A percentile compares a stretch with the other conserved stretches of the same genome.
phyloP scores from a whole-genome alignment of 2,888 invertebrate species.

The Lottia scabra region DNA sequence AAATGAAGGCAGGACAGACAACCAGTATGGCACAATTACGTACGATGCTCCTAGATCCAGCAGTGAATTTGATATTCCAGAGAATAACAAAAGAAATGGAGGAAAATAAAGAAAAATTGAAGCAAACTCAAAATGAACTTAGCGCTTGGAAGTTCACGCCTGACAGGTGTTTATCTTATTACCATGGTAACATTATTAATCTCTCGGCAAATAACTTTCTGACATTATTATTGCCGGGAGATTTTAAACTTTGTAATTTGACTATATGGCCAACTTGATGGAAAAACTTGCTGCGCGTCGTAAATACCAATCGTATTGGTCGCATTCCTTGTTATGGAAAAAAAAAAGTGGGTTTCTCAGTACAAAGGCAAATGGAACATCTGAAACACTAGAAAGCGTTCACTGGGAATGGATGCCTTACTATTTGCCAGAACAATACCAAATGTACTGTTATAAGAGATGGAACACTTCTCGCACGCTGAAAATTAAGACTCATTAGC shows the following conservation, averaged over 20 bases:
- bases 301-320: too few species aligned
- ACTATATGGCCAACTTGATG: neutral
- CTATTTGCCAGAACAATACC: too few species aligned
- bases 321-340: too few species aligned
- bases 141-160: conserved; percentile 99
- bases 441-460: too few species aligned
- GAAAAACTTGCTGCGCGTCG: neutral
- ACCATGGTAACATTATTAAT: conserved; percentile 48
- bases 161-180: conserved; percentile 78
- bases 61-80: conserved; percentile 92
- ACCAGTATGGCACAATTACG: conserved; percentile 82
- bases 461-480: too few species aligned
- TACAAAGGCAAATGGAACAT: too few species aligned
- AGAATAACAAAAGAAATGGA: conserved; percentile 91
- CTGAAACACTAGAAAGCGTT: too few species aligned
- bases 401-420: too few species aligned
- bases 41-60: conserved; percentile 91
- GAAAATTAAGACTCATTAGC: too few species aligned
- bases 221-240: neutral
- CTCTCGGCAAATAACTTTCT: conserved; percentile 6
- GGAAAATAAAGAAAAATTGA: conserved; percentile 88
- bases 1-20: conserved; percentile 89
- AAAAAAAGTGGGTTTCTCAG: too few species aligned
- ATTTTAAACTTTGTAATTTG: neutral
- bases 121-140: conserved; percentile 97